Evolutionary conservation across 2,888 invertebrate genomes (phyloP).

Genomic region (Drosophila anomalata): DNA sequence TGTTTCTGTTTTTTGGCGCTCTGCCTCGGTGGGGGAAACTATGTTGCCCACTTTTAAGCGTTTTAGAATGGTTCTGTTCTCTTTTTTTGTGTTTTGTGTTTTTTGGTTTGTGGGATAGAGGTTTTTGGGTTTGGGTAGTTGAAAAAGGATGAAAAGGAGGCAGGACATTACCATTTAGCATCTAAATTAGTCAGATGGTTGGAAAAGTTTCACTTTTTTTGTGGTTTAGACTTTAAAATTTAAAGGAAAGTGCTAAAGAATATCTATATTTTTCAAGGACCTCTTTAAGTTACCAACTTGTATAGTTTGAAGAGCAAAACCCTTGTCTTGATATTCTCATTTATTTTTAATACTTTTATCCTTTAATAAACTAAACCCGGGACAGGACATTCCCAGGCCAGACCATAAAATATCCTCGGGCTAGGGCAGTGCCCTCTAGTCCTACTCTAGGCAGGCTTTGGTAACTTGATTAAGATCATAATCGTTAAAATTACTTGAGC

Average conservation of each 20-base stretch:
- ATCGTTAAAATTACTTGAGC: conserved; percentile 79
- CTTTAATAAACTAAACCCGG: conserved; percentile 5
- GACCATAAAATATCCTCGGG: not conserved
- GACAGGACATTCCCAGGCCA: not conserved
- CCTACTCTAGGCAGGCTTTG: conserved; percentile 12
- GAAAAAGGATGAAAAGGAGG: conserved; percentile 13
- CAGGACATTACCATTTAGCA: conserved; percentile 37
- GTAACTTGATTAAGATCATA: conserved; percentile 77
- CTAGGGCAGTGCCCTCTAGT: not conserved
- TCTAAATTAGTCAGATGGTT: conserved; percentile 31
- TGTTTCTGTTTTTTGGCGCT: conserved; percentile 30
- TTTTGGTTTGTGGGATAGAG: too few species aligned
- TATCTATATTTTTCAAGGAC: too few species aligned
- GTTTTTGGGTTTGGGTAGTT: not conserved
- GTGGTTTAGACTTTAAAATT: too few species aligned
- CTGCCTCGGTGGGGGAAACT: conserved; percentile 43
- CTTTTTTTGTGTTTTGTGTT: conserved; percentile 1
- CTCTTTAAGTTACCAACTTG: too few species aligned
- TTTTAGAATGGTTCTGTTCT: conserved; percentile 41
- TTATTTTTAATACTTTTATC: conserved; percentile 11
- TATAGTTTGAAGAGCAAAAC: too few species aligned
- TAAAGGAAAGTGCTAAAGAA: not conserved
- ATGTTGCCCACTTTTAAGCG: conserved; percentile 73
- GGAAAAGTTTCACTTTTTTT: conserved; percentile 11
- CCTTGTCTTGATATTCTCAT: too few species aligned